Percentiles rank a stretch among this genome's conserved stretches.
phyloP scores from a whole-genome alignment of 2,113 vertebrate species.

The Isichthys henryi region DNA sequence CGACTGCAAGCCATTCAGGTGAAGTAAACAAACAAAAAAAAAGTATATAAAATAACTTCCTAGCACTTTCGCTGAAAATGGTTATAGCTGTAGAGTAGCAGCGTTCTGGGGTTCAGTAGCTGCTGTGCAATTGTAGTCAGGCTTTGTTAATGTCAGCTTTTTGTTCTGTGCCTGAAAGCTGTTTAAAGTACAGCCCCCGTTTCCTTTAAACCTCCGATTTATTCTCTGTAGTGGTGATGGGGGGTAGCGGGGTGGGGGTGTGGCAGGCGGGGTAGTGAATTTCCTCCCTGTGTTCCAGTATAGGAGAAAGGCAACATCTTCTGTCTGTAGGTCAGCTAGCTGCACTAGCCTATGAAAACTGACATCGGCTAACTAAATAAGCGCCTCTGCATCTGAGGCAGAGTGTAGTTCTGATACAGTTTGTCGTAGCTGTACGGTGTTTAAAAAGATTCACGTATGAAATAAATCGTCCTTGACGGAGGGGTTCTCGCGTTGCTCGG shows the following conservation, averaged over 20 bases:
- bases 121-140: conserved; percentile 68
- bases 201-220: conserved; percentile 63
- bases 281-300: conserved; percentile 38
- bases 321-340: background rate
- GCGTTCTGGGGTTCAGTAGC: conserved; percentile 65
- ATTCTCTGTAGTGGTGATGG: conserved; percentile 41
- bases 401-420: conserved; percentile 54
- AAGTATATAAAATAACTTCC: conserved; percentile 62
- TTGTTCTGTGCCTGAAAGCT: conserved; percentile 65
- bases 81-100: conserved; percentile 62
- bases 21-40: conserved; percentile 25
- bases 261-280: conserved; percentile 26
- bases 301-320: conserved; percentile 35
- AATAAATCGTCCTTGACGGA: background rate
- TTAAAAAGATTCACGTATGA: conserved; percentile 39
- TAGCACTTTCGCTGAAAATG: conserved; percentile 66
- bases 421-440: conserved; percentile 25
- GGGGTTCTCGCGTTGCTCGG: background rate
- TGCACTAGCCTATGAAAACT: conserved; percentile 50
- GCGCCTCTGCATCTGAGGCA: conserved; percentile 61
- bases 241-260: conserved; percentile 5
- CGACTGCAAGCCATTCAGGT: background rate
- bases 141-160: conserved; percentile 73
- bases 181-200: conserved; percentile 65
- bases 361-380: conserved; percentile 72